A percentile compares a stretch with the other conserved stretches of the same genome.
Conservation (phyloP, 2,888 invertebrate genomes). For the Sphaerophoria taeniata region DNA sequence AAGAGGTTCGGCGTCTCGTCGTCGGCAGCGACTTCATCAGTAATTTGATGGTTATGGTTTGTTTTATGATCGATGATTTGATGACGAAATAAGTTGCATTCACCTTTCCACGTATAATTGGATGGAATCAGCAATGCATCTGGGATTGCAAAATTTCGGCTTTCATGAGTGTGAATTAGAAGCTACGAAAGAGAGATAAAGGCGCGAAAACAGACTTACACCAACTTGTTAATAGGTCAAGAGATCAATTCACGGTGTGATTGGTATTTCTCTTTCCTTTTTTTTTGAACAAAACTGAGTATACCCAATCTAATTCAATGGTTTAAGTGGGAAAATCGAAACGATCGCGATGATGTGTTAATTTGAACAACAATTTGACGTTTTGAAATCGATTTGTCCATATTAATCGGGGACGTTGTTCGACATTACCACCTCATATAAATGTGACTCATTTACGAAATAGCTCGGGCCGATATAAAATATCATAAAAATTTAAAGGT, state of each 20-base stretch:
- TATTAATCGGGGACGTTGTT: no score
- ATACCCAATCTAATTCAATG: no score
- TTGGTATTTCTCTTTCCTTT: not conserved
- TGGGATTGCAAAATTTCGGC: not conserved
- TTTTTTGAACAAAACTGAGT: not conserved
- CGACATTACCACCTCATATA: no score
- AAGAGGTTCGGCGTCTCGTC: not conserved
- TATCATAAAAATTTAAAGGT: not conserved
- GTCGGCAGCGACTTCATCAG: not conserved
- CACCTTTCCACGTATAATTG: conserved; percentile 3
- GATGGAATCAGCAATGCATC: not conserved
- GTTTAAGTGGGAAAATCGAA: no score
- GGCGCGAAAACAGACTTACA: not conserved
- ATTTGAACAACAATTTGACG: no score
- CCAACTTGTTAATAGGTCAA: not conserved
- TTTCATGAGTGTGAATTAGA: conserved; percentile 6
- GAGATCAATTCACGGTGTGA: not conserved
- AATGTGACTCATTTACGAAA: not conserved
- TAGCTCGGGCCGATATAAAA: not conserved
- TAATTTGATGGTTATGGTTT: conserved; percentile 1
- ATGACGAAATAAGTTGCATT: not conserved
- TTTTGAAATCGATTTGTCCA: no score
- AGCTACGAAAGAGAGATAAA: not conserved
- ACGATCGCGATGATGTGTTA: no score
- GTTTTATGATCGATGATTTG: conserved; percentile 29